Evolutionary conservation across 1,140 invertebrate genomes (phyloP), one percentile per base, ranked within the genome.

Genomic region (Neodiprion lecontei): DNA sequence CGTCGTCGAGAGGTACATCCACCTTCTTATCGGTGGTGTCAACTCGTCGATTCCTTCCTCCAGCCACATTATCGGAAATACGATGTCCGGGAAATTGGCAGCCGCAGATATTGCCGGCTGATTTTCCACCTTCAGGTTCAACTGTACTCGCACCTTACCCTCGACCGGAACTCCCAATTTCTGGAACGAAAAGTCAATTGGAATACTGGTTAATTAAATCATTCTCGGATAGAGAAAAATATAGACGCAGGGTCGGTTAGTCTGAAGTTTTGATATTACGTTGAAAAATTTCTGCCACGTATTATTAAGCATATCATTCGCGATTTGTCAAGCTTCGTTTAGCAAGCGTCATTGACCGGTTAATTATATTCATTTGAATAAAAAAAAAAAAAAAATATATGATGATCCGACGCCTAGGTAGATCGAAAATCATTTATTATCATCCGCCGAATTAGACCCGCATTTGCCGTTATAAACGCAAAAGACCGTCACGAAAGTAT

Each of bases 21-120:
- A 95, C 28, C 93, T 89, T 78, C 91, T 90, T 48, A 96, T 95
- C 21, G 92, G 84, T 0, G 94, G 93, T 2, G 94, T 92, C 1
- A 97, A 79, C 72, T 95, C 94, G 17, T 93, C 92, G n/a, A 96
- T 91, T 67, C 96, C 96, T 91, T 96, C 95, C 88, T 96, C 94
- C 1, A 96, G 75, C 96, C 95, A 96, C 91, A 96, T 95, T 49
- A 96, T 91, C 0, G 96, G 96, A 84, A 96, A 96, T 0, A 95
- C 90, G 65, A 96, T 95, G 80, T 92, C 91, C 0, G 94, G 93
- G 79, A 97, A 95, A 72, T 94, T 93, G 73, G 92, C 86, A 10
- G 95, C 94, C 23, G 91, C 90, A 67, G 91, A 89, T 49, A 96
- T 92, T 68, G 93, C 91, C 1, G 92, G 90, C 21, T 94, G 93